Evolutionary conservation across 2,888 invertebrate genomes (phyloP).

Genomic region (Liodrosophila aerea): DNA sequence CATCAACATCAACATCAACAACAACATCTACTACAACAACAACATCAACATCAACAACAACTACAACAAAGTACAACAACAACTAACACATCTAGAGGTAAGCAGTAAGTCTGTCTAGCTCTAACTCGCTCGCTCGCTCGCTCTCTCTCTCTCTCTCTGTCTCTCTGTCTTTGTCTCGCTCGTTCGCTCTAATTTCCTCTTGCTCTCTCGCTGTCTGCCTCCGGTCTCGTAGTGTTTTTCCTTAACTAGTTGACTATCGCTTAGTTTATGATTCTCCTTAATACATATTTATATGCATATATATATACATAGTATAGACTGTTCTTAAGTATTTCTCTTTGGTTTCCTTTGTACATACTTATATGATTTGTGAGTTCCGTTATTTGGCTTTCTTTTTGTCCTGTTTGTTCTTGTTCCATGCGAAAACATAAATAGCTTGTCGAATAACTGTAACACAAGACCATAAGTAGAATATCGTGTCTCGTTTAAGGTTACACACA

Average conservation of each 20-base stretch:
- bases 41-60: slow-evolving; percentile 18
- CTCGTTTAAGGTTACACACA: slow-evolving; percentile 24
- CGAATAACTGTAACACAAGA: slow-evolving; percentile 17
- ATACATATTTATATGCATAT: too few species aligned
- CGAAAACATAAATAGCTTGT: slow-evolving; percentile 5
- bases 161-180: slow-evolving; percentile 13
- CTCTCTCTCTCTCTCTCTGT: slow-evolving; percentile 16
- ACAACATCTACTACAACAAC: not conserved
- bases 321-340: too few species aligned
- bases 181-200: slow-evolving; percentile 23
- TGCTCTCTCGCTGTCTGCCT: slow-evolving; percentile 17
- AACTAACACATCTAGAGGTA: slow-evolving; percentile 59
- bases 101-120: slow-evolving; percentile 50
- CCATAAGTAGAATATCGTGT: slow-evolving; percentile 37
- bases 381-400: not conserved
- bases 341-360: not conserved
- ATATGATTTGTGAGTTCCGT: too few species aligned
- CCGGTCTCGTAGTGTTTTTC: slow-evolving; percentile 37
- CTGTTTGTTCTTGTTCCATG: slow-evolving; percentile 13
- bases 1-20: slow-evolving; percentile 16
- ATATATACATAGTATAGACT: too few species aligned
- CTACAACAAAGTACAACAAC: slow-evolving; percentile 38
- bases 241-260: not conserved
- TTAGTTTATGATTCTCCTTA: slow-evolving; percentile 3
- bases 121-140: slow-evolving; percentile 24